These are phyloP conservation scores for Mustelus asterias DNA, from an alignment of 2,113 vertebrate genomes.

Conservation along the genomic window DNA sequence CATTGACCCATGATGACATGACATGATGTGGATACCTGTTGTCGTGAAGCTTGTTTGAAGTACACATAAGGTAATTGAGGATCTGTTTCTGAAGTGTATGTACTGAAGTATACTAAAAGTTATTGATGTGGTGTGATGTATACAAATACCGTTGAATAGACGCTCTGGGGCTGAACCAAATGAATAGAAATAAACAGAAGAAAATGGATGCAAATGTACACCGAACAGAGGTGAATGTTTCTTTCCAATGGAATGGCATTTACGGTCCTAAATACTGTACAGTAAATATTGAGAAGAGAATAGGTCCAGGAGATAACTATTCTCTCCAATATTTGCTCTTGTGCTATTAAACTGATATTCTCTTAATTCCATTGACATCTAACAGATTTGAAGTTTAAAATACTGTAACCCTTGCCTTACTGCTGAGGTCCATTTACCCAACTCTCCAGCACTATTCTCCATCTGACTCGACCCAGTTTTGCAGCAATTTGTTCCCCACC, in stretches of 20 bases:
- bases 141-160: background rate
- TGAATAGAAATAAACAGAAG: background rate
- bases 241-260: background rate
- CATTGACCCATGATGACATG: background rate
- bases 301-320: background rate
- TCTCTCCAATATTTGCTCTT: background rate
- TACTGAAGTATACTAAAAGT: background rate
- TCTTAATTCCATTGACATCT: background rate
- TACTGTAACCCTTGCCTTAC: background rate
- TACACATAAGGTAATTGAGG: background rate
- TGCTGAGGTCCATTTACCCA: background rate
- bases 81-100: background rate
- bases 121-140: too few relatives aligned
- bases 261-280: background rate
- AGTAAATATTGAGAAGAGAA: background rate
- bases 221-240: background rate
- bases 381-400: background rate
- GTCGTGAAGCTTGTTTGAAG: background rate
- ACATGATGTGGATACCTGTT: background rate
- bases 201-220: background rate
- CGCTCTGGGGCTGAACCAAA: background rate
- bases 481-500: background rate
- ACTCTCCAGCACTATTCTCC: background rate
- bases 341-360: background rate
- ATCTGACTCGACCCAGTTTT: background rate